These are phyloP conservation scores for Poecilia picta DNA, from an alignment of 2,797 vertebrate species.

Conservation along the genomic window DNA sequence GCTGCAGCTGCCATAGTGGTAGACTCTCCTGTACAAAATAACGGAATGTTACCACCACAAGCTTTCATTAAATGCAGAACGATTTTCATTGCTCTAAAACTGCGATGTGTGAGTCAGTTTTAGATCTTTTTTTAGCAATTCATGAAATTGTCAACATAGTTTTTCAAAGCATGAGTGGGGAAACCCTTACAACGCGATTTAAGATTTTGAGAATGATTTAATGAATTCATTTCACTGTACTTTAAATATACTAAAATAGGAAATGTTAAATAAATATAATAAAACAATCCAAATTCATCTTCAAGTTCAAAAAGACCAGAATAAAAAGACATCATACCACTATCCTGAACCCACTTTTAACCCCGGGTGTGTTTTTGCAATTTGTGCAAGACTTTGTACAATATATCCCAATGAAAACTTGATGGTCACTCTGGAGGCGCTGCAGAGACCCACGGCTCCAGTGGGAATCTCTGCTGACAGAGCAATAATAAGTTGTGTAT, in stretches of 20 bases:
- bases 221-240: not conserved
- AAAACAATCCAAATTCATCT: not conserved
- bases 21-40: constrained; percentile 81
- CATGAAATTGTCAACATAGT: not conserved
- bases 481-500: not conserved
- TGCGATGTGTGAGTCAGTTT: not conserved
- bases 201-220: not conserved
- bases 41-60: not conserved
- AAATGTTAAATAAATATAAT: not conserved
- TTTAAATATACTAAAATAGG: not conserved
- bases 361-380: not conserved
- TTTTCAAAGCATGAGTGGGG: not conserved
- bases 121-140: not conserved
- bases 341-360: not conserved
- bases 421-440: too few species aligned
- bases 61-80: not conserved
- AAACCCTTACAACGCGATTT: not conserved
- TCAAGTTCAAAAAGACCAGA: not conserved
- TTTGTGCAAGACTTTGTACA: not conserved
- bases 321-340: not conserved
- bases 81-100: not conserved
- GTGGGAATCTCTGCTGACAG: not conserved
- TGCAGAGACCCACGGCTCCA: not conserved
- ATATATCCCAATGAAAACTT: not conserved
- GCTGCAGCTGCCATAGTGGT: constrained; percentile 87